These are phyloP conservation scores for Aurelia aurita complex sp. Pacific DNA, from an alignment of 30 jellyfish, hydroid and myxozoan genomes.

Conservation along the genomic window DNA sequence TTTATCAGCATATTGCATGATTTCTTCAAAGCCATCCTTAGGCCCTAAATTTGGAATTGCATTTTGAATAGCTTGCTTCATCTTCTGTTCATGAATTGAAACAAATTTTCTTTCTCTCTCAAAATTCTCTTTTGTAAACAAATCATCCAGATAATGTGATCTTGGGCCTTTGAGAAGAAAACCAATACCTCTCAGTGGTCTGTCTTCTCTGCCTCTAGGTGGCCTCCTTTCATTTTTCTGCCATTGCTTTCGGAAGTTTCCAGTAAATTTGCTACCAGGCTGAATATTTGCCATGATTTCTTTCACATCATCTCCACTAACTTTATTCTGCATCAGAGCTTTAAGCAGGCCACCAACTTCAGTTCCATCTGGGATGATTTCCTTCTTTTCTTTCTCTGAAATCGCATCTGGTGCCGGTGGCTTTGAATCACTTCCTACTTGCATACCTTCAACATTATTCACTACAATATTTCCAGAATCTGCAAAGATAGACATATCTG, in stretches of 20 bases:
- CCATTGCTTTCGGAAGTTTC: not conserved
- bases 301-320: constrained; percentile 30
- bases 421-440: not conserved
- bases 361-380: constrained; percentile 52
- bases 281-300: constrained; percentile 41
- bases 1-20: constrained; percentile 60
- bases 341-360: constrained; percentile 64
- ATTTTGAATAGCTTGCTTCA: constrained; percentile 16
- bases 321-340: constrained; percentile 19
- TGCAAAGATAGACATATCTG: not conserved
- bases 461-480: not conserved
- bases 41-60: constrained; percentile 68
- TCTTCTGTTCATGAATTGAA: constrained; percentile 50
- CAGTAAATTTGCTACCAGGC: not conserved
- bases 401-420: not conserved
- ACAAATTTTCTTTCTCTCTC: constrained; percentile 20
- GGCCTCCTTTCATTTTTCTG: not conserved
- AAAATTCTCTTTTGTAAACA: not conserved
- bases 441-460: not conserved
- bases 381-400: not conserved
- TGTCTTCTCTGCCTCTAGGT: not conserved
- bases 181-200: not conserved
- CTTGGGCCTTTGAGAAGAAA: constrained; percentile 33
- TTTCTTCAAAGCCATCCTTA: constrained; percentile 80
- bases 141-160: constrained; percentile 34